Base-by-base conservation (phyloP, 2,113 vertebrate genomes). In the Ahaetulla prasina region DNA sequence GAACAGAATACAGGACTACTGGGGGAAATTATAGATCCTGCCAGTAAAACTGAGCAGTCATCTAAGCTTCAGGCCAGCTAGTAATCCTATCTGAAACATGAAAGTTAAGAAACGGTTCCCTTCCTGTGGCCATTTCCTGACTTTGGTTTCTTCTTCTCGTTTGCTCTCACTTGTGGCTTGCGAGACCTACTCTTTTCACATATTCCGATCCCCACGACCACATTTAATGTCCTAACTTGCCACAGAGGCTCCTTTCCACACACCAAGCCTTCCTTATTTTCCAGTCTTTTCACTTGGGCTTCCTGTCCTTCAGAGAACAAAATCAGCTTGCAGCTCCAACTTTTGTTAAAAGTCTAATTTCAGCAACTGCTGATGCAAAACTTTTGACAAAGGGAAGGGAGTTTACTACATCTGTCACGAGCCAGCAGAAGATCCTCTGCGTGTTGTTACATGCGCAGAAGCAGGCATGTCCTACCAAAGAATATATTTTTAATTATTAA, bases 61-160 rank as follows among this genome's bases (percentile, higher is more conserved):
- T 85, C 52, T 60, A 50, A 92, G 60, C 74, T 14, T 89, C 11
- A 14, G 49, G 74, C 85, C 74, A 89, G 54, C 43, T 85, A 35
- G 30, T 39, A 57, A 57, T 45, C 35, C 43, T 80, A 39, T 52
- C n/a, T 55, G 39, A 60, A 89, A 92, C 14, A 11, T 54, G 74
- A 86, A 92, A 60, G 50, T 92, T 86, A 63, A 90, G 88, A 86
- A 92, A 92, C 25, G 3, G 11, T 50, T 92, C 89, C 88, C 49
- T 52, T 80, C 54, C 53, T 47, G 45, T 85, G 68, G 92, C 74
- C 86, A 25, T 85, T 86, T 88, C 87, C 43, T 8, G n/a, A 86
- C 54, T 92, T 90, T 54, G n/a, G 22, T 30, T 53, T 53, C 85
- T 91, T 68, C 30, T 27, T 43, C 45, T 50, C 12, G 27, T 89